Percentiles rank a stretch among this genome's conserved stretches.
These are phyloP conservation scores for Acrobasis suavella DNA, from an alignment of 2,888 invertebrate genomes.

Conservation along the genomic window DNA sequence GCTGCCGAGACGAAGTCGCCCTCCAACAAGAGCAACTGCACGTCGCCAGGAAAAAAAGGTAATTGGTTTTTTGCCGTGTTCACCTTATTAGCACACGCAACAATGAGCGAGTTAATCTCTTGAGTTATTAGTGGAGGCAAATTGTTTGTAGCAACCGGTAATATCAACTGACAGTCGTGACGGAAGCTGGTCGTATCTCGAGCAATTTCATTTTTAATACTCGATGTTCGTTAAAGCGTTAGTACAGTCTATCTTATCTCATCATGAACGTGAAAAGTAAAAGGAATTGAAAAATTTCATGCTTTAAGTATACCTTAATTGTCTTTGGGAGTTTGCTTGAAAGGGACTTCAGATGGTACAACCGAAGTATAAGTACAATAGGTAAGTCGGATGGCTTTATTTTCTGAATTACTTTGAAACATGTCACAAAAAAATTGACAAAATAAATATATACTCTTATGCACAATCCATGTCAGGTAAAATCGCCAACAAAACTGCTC, in stretches of 20 bases:
- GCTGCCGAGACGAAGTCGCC: slow-evolving; percentile 74
- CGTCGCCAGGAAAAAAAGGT: slow-evolving; percentile 80
- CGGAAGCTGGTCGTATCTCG: neutral
- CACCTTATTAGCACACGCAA: neutral
- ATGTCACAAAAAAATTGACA: no score
- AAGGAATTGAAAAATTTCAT: no score
- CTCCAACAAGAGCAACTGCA: slow-evolving; percentile 74
- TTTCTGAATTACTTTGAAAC: no score
- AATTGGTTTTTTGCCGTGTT: slow-evolving; percentile 31
- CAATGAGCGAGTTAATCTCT: neutral
- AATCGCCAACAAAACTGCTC: no score
- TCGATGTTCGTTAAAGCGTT: neutral
- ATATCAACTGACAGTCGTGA: slow-evolving; percentile 5
- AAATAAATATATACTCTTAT: no score
- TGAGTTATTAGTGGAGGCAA: neutral
- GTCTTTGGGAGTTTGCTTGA: no score
- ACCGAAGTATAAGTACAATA: no score
- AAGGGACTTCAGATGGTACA: no score
- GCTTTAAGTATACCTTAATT: no score
- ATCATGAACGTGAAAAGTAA: no score
- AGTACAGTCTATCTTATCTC: neutral
- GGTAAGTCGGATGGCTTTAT: no score
- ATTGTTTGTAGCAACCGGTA: neutral
- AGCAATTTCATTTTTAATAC: slow-evolving; percentile 8
- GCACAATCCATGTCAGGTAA: no score